phyloP scores from a whole-genome alignment of 2,797 vertebrate genomes.

The Loriculus beryllinus region DNA sequence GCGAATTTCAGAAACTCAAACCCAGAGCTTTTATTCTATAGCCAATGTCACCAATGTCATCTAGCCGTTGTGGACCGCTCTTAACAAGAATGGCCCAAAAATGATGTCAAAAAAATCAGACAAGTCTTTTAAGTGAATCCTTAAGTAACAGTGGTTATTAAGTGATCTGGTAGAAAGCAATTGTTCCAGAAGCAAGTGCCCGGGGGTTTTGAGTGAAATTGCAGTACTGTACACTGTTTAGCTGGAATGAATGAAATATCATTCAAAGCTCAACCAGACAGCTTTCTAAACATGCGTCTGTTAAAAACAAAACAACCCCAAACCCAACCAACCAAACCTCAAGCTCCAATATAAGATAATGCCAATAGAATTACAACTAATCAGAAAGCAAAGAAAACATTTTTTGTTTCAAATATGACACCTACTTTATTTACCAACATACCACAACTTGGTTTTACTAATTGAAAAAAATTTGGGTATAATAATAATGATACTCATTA shows the following conservation, averaged over 20 bases:
- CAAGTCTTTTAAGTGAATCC: neutral
- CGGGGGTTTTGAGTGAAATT: neutral
- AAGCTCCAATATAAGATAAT: neutral
- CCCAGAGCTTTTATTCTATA: neutral
- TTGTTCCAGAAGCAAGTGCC: neutral
- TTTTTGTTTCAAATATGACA: neutral
- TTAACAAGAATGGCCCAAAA: neutral
- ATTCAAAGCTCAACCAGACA: neutral
- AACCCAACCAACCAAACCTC: neutral
- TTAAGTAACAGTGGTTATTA: neutral
- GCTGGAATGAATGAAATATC: neutral
- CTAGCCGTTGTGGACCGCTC: neutral
- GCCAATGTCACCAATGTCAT: neutral
- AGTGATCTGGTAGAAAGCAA: neutral
- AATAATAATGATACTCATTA: neutral
- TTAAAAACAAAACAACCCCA: neutral
- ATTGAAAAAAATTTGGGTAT: fast-evolving
- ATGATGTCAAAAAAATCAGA: neutral
- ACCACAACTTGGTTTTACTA: neutral
- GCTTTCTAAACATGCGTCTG: fast-evolving
- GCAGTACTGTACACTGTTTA: neutral
- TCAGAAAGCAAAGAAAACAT: neutral
- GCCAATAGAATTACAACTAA: neutral
- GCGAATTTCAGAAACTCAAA: neutral
- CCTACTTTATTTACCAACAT: neutral